Base-by-base conservation (phyloP, 2,888 invertebrate species). In the Epicampocera succincta region DNA sequence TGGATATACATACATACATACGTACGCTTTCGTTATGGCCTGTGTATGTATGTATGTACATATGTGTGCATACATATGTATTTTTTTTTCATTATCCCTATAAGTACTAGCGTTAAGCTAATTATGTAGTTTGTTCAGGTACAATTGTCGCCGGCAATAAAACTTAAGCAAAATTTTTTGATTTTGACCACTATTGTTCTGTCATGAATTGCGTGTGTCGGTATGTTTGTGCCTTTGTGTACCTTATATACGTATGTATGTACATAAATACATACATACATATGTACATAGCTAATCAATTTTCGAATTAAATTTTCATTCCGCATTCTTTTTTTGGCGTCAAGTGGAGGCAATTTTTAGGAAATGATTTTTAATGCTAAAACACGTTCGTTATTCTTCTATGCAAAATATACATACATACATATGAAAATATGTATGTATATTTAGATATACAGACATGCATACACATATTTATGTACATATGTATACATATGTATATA, bases 281-380 rank as follows among this genome's bases (percentile, higher is more conserved):
- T n/a, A 38, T 54, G 13, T 29, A 19, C 21, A 12, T 54, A 48
- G 42, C 44, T 42, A 33, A 40, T 52, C 33, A 40, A 65, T 48
- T 33, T 52, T 58, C 19, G 29, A 46, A 8, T 69, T 74, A 40
- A 46, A 52, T 60, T 54, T 68, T 61, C 52, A 42, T 81, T 81
- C 73, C 73, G 65, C 17, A 48, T 82, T 78, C 74, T 77, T 58
- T 56, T 63, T 48, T 63, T 60, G 19, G 66, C n/a, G 46, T 33
- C 54, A 48, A 54, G 40, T 63, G 2, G 54, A 42, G 56, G 40
- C 19, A 46, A 42, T 19, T 66, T 80, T 80, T 77, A 73, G 76
- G 69, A 77, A 77, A 71, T 71, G 29, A 69, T 81, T 77, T 69
- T 50, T 50, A 78, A 74, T 78, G 65, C 77, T 74, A 46, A 65